A percentile compares a stretch with the other conserved stretches of the same genome.
Conservation (phyloP, 2,797 vertebrate genomes). For the Anableps anableps region DNA sequence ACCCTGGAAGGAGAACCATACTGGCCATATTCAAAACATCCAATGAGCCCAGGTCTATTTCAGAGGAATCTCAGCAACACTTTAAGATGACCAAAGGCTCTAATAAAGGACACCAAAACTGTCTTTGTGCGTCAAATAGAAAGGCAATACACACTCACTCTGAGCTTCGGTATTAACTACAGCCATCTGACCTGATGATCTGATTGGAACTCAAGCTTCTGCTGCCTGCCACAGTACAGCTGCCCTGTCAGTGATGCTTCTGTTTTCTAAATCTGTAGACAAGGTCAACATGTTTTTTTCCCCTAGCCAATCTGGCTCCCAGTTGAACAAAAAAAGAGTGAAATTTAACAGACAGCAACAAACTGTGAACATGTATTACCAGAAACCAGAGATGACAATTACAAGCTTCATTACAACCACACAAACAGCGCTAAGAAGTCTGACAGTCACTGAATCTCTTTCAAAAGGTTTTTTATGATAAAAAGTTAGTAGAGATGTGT, state of each 20-base stretch:
- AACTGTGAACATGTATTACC: constrained; percentile 43
- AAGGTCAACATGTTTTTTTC: constrained; percentile 70
- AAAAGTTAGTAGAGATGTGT: constrained; percentile 35
- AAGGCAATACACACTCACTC: constrained; percentile 55
- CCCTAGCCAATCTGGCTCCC: constrained; percentile 64
- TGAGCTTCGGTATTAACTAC: constrained; percentile 62
- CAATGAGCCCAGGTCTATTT: constrained; percentile 3
- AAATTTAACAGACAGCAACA: constrained; percentile 49
- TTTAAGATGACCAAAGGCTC: constrained; percentile 26
- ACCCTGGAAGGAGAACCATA: no score
- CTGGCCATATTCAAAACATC: background rate
- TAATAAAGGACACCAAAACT: constrained; percentile 43
- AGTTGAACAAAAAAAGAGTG: constrained; percentile 43
- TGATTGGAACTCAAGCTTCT: constrained; percentile 72
- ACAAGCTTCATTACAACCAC: constrained; percentile 48
- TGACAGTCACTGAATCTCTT: constrained; percentile 53
- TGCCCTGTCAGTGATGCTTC: constrained; percentile 73
- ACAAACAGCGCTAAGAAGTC: constrained; percentile 46
- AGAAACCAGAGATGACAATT: constrained; percentile 59
- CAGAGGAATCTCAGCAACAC: constrained; percentile 35
- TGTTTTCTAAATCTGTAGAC: constrained; percentile 74
- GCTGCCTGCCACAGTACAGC: constrained; percentile 71
- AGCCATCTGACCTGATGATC: constrained; percentile 71
- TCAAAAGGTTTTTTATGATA: constrained; percentile 33
- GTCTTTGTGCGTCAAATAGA: constrained; percentile 50